Percentiles rank a stretch among this genome's conserved stretches.
phyloP scores from a whole-genome alignment of 2,888 invertebrate genomes.

The Acanthosepion lycidas region DNA sequence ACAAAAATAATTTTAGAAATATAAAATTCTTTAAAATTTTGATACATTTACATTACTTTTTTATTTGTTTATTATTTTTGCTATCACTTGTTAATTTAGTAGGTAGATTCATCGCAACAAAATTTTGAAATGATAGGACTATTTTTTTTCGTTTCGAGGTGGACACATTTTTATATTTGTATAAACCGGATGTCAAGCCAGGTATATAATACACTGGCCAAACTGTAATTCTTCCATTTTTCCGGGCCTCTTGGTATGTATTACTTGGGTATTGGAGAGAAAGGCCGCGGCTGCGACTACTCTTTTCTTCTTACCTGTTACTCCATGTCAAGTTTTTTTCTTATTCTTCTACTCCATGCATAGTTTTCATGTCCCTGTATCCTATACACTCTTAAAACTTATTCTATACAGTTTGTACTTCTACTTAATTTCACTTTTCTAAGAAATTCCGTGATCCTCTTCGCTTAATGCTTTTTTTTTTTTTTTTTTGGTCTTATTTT shows the following conservation, averaged over 20 bases:
- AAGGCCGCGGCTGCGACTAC: too few species aligned
- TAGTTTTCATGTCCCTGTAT: neutral
- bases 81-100: neutral
- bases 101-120: neutral
- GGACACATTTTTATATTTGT: neutral
- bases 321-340: neutral
- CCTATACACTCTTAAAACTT: neutral
- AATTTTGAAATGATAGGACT: neutral
- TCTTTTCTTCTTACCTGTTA: too few species aligned
- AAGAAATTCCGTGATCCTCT: too few species aligned
- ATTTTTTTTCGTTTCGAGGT: neutral
- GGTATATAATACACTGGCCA: neutral
- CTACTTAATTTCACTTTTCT: too few species aligned
- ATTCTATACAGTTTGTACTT: too few species aligned
- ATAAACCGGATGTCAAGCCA: slow-evolving; percentile 12
- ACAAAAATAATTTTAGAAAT: neutral
- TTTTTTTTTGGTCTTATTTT: too few species aligned
- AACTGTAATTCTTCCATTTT: neutral
- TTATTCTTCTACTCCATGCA: neutral
- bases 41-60: neutral
- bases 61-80: neutral
- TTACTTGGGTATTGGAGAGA: neutral
- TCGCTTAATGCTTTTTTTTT: too few species aligned
- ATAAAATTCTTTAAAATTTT: neutral
- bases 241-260: neutral